A percentile compares a stretch with the other conserved stretches of the same genome.
Evolutionary conservation across 2,113 vertebrate species (phyloP).

Genomic region (Mastomys coucha): DNA sequence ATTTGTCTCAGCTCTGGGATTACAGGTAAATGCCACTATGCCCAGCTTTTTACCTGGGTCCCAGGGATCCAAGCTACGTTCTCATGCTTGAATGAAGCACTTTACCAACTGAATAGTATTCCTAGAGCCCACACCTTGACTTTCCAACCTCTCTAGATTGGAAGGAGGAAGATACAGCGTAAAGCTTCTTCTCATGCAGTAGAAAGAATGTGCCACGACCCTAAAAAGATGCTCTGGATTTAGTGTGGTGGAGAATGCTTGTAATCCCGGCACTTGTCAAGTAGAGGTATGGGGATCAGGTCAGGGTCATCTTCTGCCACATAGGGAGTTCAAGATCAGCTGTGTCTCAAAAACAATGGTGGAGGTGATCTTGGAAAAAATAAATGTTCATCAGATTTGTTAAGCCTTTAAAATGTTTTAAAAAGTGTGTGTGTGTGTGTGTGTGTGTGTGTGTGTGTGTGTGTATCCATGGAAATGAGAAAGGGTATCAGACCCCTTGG

Average conservation of each 20-base stretch:
- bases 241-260: background rate
- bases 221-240: background rate
- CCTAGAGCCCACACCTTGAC: background rate
- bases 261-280: background rate
- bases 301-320: background rate
- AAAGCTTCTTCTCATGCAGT: background rate
- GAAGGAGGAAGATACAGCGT: background rate
- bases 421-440: background rate
- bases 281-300: background rate
- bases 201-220: background rate
- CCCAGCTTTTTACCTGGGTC: no score
- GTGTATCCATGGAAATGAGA: background rate
- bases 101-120: background rate
- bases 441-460: background rate
- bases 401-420: background rate
- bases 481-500: background rate
- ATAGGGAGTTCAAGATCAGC: background rate
- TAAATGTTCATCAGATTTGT: background rate
- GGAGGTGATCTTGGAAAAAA: background rate
- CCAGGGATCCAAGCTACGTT: background rate
- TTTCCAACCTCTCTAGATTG: background rate
- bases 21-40: background rate
- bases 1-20: no score
- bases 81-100: background rate
- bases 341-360: background rate